These are phyloP conservation scores for Nylanderia fulva DNA, from an alignment of 1,140 invertebrate genomes.

Conservation along the genomic window DNA sequence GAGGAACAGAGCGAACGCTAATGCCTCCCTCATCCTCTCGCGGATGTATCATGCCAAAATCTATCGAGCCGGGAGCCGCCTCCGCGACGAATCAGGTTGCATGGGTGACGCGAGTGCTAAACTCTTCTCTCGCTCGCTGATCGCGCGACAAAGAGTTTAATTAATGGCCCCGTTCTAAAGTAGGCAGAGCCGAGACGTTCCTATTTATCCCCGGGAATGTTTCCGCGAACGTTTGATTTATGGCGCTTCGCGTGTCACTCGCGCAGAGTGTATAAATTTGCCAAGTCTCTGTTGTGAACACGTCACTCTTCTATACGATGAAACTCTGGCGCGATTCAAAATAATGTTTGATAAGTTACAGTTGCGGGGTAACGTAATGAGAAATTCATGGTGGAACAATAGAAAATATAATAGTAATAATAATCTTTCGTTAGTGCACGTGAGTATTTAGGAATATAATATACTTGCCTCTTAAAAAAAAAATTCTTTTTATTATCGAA, in stretches of 20 bases:
- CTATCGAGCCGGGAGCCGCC: slow-evolving; percentile 59
- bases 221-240: slow-evolving; percentile 56
- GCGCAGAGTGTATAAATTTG: slow-evolving; percentile 43
- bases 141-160: slow-evolving; percentile 56
- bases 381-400: neutral
- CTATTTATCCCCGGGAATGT: slow-evolving; percentile 44
- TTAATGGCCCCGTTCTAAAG: slow-evolving; percentile 49
- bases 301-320: neutral
- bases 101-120: slow-evolving; percentile 23
- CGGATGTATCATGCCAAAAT: slow-evolving; percentile 59
- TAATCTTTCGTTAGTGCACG: neutral
- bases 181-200: slow-evolving; percentile 36
- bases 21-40: slow-evolving; percentile 36
- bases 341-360: neutral
- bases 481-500: neutral
- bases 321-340: neutral
- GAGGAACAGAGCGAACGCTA: slow-evolving; percentile 6
- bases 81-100: slow-evolving; percentile 59
- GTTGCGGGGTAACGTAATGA: neutral
- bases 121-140: slow-evolving; percentile 27
- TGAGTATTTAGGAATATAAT: neutral
- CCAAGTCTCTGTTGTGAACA: slow-evolving; percentile 13
- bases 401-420: no score
- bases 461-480: neutral
- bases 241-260: slow-evolving; percentile 20